Evolutionary conservation across 2,888 invertebrate genomes (phyloP).

Genomic region (Elysia crispata): DNA sequence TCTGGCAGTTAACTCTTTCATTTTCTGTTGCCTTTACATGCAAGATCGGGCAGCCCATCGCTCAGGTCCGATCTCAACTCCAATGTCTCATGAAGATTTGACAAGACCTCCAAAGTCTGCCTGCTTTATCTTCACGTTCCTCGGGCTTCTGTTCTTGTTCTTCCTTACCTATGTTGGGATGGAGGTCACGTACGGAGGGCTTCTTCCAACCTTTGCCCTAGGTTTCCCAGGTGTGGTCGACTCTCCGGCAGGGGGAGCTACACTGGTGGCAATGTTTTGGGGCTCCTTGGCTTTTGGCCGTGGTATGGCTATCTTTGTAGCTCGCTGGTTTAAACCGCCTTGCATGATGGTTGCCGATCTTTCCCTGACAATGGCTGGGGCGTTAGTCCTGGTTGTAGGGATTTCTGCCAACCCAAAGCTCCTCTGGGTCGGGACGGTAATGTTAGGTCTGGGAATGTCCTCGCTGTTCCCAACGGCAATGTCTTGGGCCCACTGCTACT

Average conservation of each 20-base stretch:
- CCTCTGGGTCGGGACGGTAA: conserved; percentile 76
- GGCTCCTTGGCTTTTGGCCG: conserved; percentile 77
- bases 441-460: conserved; percentile 78
- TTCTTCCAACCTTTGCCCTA: conserved; percentile 76
- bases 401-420: conserved; percentile 64
- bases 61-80: neutral
- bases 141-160: conserved; percentile 75
- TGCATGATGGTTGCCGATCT: conserved; percentile 76
- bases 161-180: conserved; percentile 77
- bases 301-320: conserved; percentile 77
- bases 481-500: conserved; percentile 78
- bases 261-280: conserved; percentile 78
- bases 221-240: conserved; percentile 66
- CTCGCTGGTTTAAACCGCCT: conserved; percentile 74
- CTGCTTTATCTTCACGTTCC: conserved; percentile 66
- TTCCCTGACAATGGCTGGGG: conserved; percentile 69
- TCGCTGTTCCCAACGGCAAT: conserved; percentile 78
- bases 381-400: conserved; percentile 72
- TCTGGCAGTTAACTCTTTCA: conserved; percentile 71
- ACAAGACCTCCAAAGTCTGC: conserved; percentile 43
- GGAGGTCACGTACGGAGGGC: conserved; percentile 78
- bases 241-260: conserved; percentile 73
- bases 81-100: conserved; percentile 43
- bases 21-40: conserved; percentile 76
- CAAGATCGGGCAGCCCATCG: conserved; percentile 54